Evolutionary conservation across 2,888 invertebrate genomes (phyloP).

Genomic region (Lymantria monacha): DNA sequence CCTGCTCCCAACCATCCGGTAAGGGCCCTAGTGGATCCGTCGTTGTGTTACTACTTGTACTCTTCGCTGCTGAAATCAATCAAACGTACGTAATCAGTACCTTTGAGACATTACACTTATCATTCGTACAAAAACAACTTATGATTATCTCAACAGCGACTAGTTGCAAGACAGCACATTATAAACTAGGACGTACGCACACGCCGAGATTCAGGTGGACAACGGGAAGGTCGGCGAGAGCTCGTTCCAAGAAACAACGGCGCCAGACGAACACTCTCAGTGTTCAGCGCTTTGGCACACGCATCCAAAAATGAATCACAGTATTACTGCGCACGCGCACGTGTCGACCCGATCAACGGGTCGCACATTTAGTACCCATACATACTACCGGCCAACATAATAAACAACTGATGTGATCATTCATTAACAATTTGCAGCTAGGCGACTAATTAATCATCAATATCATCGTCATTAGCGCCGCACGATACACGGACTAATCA

Average conservation of each 20-base stretch:
- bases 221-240: conserved; percentile 61
- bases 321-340: conserved; percentile 6
- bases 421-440: conserved; percentile 56
- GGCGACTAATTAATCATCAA: conserved; percentile 39
- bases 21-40: conserved; percentile 87
- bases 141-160: conserved; percentile 75
- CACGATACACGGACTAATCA: conserved; percentile 1
- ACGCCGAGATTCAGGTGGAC: conserved; percentile 61
- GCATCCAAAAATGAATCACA: conserved; percentile 43
- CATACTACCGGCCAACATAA: conserved; percentile 28
- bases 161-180: conserved; percentile 68
- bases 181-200: conserved; percentile 57
- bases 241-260: conserved; percentile 67
- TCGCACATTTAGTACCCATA: conserved; percentile 32
- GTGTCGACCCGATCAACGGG: conserved; percentile 13
- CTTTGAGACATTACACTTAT: conserved; percentile 33
- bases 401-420: conserved; percentile 60
- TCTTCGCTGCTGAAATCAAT: conserved; percentile 81
- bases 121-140: conserved; percentile 37
- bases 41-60: conserved; percentile 77
- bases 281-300: conserved; percentile 40
- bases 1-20: conserved; percentile 95
- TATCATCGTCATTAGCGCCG: conserved; percentile 33
- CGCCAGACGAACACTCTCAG: conserved; percentile 52
- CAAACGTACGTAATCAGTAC: conserved; percentile 52